These are phyloP conservation scores for Entosphenus tridentatus DNA, from an alignment of 2,113 vertebrate genomes.

Conservation along the genomic window DNA sequence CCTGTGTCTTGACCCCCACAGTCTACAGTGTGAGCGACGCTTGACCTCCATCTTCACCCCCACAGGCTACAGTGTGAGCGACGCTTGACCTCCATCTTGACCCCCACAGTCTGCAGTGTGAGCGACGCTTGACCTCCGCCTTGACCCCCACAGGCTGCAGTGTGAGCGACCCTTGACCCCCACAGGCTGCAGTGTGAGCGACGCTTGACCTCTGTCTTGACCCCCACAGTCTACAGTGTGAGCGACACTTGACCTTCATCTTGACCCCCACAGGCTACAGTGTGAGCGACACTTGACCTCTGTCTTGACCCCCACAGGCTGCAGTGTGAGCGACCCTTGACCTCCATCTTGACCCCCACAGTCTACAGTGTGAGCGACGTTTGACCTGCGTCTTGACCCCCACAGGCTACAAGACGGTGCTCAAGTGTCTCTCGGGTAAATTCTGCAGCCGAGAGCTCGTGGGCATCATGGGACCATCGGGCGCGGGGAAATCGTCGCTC, in stretches of 20 bases:
- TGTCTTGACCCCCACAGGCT: neutral
- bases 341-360: neutral
- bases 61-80: too few relatives aligned
- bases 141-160: too few relatives aligned
- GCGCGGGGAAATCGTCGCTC: constrained; percentile 77
- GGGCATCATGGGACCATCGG: constrained; percentile 92
- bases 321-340: neutral
- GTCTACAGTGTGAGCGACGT: neutral
- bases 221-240: neutral
- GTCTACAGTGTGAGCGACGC: too few relatives aligned
- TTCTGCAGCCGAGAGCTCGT: constrained; percentile 82
- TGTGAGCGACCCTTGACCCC: too few relatives aligned
- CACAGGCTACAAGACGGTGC: constrained; percentile 38
- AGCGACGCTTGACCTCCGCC: too few relatives aligned
- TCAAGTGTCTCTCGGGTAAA: constrained; percentile 82
- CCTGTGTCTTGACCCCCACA: neutral
- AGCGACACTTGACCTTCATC: neutral
- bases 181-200: too few relatives aligned
- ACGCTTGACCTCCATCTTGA: too few relatives aligned
- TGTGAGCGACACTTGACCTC: too few relatives aligned
- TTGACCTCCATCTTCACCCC: too few relatives aligned
- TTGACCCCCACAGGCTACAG: neutral
- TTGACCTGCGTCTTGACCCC: neutral
- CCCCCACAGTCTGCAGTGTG: too few relatives aligned
- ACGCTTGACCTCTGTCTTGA: too few relatives aligned